Evolutionary conservation across 2,888 invertebrate genomes (phyloP).

Genomic region (Neria commutata): DNA sequence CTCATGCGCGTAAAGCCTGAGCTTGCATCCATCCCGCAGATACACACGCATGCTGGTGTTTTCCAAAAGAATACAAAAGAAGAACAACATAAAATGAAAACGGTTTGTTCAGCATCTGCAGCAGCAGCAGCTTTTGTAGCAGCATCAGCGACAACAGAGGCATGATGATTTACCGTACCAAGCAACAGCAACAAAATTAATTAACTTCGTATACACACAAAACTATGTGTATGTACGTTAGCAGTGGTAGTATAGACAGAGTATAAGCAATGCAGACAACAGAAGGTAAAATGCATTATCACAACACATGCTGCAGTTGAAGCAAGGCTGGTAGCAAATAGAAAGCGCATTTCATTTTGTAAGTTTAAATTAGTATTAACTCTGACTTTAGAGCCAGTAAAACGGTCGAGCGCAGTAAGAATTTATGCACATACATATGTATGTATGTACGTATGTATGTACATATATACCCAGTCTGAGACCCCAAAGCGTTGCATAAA

Average conservation of each 20-base stretch:
- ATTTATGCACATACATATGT: no score
- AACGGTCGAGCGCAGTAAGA: no score
- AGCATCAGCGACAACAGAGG: not conserved
- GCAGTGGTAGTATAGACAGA: conserved; percentile 47
- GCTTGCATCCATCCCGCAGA: no score
- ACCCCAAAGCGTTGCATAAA: no score
- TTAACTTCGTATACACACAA: conserved; percentile 47
- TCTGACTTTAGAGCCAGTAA: no score
- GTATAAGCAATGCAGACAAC: no score
- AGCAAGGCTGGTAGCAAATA: no score
- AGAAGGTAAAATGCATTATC: conserved; percentile 44
- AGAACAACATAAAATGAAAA: conserved; percentile 5
- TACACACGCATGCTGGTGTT: not conserved
- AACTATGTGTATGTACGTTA: conserved; percentile 46
- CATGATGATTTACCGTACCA: conserved; percentile 49
- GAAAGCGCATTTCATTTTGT: no score
- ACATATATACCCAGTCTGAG: no score
- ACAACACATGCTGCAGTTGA: not conserved
- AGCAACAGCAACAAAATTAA: conserved; percentile 54
- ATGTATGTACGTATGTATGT: no score
- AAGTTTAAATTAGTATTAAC: no score
- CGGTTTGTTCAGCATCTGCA: conserved; percentile 7
- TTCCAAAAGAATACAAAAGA: not conserved
- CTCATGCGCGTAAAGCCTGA: no score
- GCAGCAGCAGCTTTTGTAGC: conserved; percentile 9